Evolutionary conservation across 2,797 vertebrate genomes (phyloP), one percentile per base, ranked within the genome.

Genomic region (Argya squamiceps): DNA sequence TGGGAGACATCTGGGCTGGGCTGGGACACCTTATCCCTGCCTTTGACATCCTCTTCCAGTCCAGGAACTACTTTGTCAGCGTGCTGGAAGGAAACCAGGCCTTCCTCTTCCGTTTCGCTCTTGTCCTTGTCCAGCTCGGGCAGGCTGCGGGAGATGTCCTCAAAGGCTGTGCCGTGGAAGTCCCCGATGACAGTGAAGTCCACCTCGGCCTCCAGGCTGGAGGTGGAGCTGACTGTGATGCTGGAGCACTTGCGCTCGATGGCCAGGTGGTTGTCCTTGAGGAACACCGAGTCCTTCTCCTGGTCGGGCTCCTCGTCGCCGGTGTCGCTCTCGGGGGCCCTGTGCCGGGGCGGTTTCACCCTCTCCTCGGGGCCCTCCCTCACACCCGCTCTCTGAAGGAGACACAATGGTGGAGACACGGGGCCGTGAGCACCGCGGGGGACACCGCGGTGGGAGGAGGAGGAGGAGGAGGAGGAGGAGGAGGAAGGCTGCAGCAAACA

Each of bases 221-320:
- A 99, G 1, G 99, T 99, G 12, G 99, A 99, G 97, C 99, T 99
- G 97, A 99, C 99, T 0, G 99, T 99, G 98, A 99, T 99, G 98
- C 99, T 99, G 97, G 99, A 99, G 96, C 99, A 99, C 96, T 99
- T 99, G 80, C 99, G 99, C 95, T 99, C 99, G 5, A 99, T 99
- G 95, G 99, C 99, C 96, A 99, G 97, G 96, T 99, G 99, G 95
- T 98, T 99, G 96, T 99, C 99, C 95, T 99, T 99, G 97, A 99
- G 98, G 94, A 98, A 98, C 82, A 98, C 97, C 0, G 98, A 98
- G 88, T 99, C 99, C 69, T 98, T 98, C 96, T 99, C 99, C 96
- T 98, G 98, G 92, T 99, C 99, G 56, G 99, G 99, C 93, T 99
- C 99, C 96, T 99, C 98, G 7, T 99, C 97, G 36, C 99, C 98